Percentiles rank a stretch among this genome's conserved stretches.
Evolutionary conservation across 2,888 invertebrate genomes (phyloP).

Genomic region (Amiota mariae): DNA sequence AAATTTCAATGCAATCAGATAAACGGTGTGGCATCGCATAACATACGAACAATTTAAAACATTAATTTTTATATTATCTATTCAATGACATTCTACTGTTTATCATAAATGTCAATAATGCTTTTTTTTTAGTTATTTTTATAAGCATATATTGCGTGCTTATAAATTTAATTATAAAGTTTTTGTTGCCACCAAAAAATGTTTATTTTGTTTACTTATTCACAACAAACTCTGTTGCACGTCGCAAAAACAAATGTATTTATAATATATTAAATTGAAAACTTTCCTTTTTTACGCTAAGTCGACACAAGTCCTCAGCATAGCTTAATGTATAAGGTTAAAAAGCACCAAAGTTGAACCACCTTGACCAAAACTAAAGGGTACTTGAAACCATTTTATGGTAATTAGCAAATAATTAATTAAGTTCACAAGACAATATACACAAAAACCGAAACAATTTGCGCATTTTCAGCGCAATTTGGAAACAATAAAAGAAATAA

Average conservation of each 20-base stretch:
- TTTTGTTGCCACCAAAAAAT: neutral
- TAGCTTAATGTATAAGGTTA: neutral
- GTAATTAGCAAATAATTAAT: slow-evolving; percentile 62
- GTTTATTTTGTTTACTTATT: slow-evolving; percentile 59
- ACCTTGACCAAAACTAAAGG: slow-evolving; percentile 24
- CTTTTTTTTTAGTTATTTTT: no score
- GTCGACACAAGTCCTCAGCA: neutral
- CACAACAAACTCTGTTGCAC: slow-evolving; percentile 57
- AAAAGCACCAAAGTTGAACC: neutral
- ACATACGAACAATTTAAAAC: no score
- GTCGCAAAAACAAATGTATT: neutral
- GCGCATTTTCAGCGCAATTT: slow-evolving; percentile 15
- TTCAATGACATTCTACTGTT: no score
- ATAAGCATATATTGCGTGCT: slow-evolving; percentile 5
- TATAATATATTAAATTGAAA: slow-evolving; percentile 4
- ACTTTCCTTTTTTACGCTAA: slow-evolving; percentile 1
- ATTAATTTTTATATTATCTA: no score
- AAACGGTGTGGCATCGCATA: no score
- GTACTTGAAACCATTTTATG: slow-evolving; percentile 45
- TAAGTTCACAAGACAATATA: slow-evolving; percentile 43
- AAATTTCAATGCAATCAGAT: no score
- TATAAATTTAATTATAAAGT: slow-evolving; percentile 25
- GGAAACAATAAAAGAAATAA: neutral
- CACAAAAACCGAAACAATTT: slow-evolving; percentile 1
- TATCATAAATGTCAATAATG: no score